Evolutionary conservation across 2,888 invertebrate species (phyloP).

Genomic region (Dendrolimus houi): DNA sequence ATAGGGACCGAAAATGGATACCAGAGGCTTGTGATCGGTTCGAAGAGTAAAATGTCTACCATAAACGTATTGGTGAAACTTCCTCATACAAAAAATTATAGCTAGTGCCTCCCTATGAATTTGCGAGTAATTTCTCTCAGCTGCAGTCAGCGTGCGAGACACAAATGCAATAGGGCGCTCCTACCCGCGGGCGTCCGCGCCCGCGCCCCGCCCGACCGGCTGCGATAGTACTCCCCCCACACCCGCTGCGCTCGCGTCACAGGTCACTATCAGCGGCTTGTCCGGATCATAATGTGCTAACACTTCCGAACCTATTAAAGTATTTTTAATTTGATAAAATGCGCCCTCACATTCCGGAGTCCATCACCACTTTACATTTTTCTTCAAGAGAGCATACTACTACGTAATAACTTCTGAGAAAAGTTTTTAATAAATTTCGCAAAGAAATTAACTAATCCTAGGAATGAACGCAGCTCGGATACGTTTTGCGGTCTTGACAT

Average conservation of each 20-base stretch:
- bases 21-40: too few species aligned
- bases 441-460: constrained; percentile 12
- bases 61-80: too few species aligned
- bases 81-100: too few species aligned
- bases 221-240: constrained; percentile 16
- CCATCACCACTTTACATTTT: constrained; percentile 10
- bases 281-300: constrained; percentile 15
- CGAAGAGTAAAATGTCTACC: too few species aligned
- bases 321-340: too few species aligned
- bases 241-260: constrained; percentile 16
- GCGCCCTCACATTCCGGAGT: too few species aligned
- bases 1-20: constrained; percentile 13
- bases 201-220: constrained; percentile 6
- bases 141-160: constrained; percentile 3
- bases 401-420: too few species aligned
- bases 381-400: constrained; percentile 11
- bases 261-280: constrained; percentile 7
- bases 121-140: constrained; percentile 3
- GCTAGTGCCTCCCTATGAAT: too few species aligned
- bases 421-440: constrained; percentile 13
- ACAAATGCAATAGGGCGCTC: constrained; percentile 10
- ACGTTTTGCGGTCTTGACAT: too few species aligned
- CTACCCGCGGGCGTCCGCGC: too few species aligned
- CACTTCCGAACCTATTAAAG: constrained; percentile 8
- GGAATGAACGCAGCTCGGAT: too few species aligned